Evolutionary conservation across 1,140 invertebrate species (phyloP), one percentile per base, ranked within the genome.

Genomic region (Ericerus pela): DNA sequence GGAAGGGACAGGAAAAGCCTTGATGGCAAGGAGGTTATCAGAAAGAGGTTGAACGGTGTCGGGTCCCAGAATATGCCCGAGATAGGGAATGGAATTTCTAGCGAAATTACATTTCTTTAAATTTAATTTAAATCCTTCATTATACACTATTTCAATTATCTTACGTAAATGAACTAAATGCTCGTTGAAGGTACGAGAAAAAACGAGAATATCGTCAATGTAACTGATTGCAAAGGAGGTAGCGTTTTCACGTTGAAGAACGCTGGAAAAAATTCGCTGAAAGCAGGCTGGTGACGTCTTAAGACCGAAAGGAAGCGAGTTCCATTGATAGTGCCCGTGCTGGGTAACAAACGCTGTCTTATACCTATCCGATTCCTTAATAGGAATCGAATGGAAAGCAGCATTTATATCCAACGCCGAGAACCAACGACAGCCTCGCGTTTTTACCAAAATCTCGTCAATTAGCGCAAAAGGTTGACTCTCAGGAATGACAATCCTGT

Each of bases 211-310:
- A 22, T 64, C 63, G 43, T 64, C 60, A 14, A 60, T 62, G 22
- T 59, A 64, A 31, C 62, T 61, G 53, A 41, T 57, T 10, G 43
- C 20, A 31, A 62, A 62, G 18, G 54, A 31, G 1, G 18, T 56
- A 6, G 29, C 43, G 58, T 38, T 27, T 29, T 59, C 18, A 41
- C 27, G 52, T 43, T 58, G 38, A 20, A 57, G 22, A 53, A 36
- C 33, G 4, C n/a, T 47, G 18, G 28, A 41, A 53, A 65, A 51
- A 36, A 65, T 61, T 53, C 70, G 54, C 72, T 73, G 16, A 72
- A 67, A 65, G 67, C 73, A 11, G 70, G 66, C 14, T 67, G 72
- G 2, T 69, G 72, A 1, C 69, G 60, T 60, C 58, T 68, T 67
- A n/a, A 67, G 58, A 2, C 66, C 64, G 56, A 67, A 66, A 2